Percentiles rank a stretch among this genome's conserved stretches.
These are phyloP conservation scores for Apotomis turbidana DNA, from an alignment of 2,888 invertebrate species.

Conservation along the genomic window DNA sequence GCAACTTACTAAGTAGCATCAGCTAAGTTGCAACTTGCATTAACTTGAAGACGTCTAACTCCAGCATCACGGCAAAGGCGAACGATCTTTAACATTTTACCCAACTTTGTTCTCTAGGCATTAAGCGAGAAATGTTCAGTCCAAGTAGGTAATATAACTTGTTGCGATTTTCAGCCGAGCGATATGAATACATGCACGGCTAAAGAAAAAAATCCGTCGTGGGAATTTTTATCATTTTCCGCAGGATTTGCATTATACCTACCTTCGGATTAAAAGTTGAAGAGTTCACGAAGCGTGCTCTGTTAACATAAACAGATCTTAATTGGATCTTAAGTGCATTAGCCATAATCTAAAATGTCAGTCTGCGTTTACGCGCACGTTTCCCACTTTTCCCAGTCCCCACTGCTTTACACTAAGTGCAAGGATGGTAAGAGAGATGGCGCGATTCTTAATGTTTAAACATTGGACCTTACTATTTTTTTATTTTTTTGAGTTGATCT, in stretches of 20 bases:
- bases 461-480: too few species aligned
- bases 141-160: constrained; percentile 29
- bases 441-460: too few species aligned
- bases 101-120: constrained; percentile 26
- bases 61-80: constrained; percentile 13
- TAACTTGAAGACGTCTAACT: constrained; percentile 16
- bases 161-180: constrained; percentile 12
- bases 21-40: constrained; percentile 10
- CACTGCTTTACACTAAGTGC: too few species aligned
- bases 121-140: constrained; percentile 10
- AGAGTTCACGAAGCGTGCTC: neutral
- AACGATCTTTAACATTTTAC: constrained; percentile 22
- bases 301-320: too few species aligned
- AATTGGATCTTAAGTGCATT: too few species aligned
- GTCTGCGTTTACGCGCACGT: too few species aligned
- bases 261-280: constrained; percentile 2
- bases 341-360: too few species aligned
- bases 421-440: too few species aligned
- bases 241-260: neutral
- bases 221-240: constrained; percentile 1
- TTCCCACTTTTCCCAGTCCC: too few species aligned
- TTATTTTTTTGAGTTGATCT: too few species aligned
- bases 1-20: constrained; percentile 2
- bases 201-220: neutral
- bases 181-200: constrained; percentile 2